These are phyloP conservation scores for Neodontobutis hainanensis DNA, from an alignment of 2,113 vertebrate genomes.

Conservation along the genomic window DNA sequence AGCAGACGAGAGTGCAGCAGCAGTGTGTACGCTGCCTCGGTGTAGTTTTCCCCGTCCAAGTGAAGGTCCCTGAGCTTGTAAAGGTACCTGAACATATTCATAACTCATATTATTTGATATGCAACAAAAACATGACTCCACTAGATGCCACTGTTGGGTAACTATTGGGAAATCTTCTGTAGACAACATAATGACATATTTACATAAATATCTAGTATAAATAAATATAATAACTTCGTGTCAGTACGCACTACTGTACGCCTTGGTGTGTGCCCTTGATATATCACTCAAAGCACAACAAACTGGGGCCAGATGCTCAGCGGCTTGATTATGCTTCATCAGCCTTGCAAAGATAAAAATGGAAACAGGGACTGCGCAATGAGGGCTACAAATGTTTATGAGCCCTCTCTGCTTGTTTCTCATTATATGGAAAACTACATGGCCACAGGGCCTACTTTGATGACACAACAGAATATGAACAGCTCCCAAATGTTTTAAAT, in stretches of 20 bases:
- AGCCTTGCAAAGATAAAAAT: constrained; percentile 2
- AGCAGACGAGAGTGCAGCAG: constrained; percentile 93
- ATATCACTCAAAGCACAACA: neutral
- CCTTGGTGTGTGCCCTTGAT: constrained; percentile 4
- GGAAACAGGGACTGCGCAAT: constrained; percentile 6
- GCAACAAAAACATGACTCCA: constrained; percentile 45
- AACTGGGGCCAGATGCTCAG: constrained; percentile 20
- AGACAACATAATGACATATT: constrained; percentile 1
- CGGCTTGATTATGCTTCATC: constrained; percentile 15
- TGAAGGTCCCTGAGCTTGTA: constrained; percentile 97
- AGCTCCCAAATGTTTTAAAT: constrained; percentile 7
- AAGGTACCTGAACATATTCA: constrained; percentile 83
- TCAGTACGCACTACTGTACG: constrained; percentile 1
- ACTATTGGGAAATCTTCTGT: constrained; percentile 1
- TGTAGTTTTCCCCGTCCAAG: constrained; percentile 95
- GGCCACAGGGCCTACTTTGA: constrained; percentile 12
- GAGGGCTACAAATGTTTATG: neutral
- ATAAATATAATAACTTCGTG: constrained; percentile 23
- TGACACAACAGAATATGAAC: constrained; percentile 27
- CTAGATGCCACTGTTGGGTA: constrained; percentile 72
- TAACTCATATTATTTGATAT: constrained; percentile 9
- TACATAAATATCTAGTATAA: neutral
- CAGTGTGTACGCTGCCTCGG: constrained; percentile 93
- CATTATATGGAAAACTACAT: constrained; percentile 1
- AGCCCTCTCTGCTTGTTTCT: constrained; percentile 6